A percentile compares a stretch with the other conserved stretches of the same genome.
Evolutionary conservation across 2,797 vertebrate species (phyloP).

Genomic region (Denticeps clupeoides): DNA sequence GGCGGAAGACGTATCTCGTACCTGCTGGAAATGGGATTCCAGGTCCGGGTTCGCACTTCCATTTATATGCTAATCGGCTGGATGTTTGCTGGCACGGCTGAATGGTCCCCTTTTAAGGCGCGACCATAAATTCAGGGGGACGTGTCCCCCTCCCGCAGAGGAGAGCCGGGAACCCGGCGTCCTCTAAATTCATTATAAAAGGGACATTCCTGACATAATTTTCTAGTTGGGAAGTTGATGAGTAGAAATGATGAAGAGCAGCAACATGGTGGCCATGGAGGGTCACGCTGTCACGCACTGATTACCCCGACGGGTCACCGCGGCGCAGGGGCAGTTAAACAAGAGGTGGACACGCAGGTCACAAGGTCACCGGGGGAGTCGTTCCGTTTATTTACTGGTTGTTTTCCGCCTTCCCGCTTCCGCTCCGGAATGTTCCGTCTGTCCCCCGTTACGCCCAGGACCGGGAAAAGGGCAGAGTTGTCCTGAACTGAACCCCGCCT

Average conservation of each 20-base stretch:
- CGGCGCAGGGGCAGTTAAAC: conserved; percentile 24
- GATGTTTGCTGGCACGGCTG: conserved; percentile 35
- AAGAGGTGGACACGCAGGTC: conserved; percentile 23
- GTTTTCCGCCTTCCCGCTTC: conserved; percentile 32
- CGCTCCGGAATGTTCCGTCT: conserved; percentile 40
- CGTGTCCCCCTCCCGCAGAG: too few species aligned
- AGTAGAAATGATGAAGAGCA: conserved; percentile 14
- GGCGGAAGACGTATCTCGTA: too few species aligned
- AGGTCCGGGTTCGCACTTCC: conserved; percentile 30
- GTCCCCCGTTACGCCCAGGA: conserved; percentile 39
- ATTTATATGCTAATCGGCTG: conserved; percentile 57
- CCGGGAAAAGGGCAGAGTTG: conserved; percentile 20
- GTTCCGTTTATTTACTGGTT: not conserved
- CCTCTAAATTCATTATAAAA: conserved; percentile 29
- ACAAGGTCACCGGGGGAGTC: conserved; percentile 13
- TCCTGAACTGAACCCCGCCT: conserved; percentile 50
- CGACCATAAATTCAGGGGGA: conserved; percentile 37
- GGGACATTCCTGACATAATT: conserved; percentile 34
- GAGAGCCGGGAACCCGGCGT: too few species aligned
- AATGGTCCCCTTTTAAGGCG: conserved; percentile 36
- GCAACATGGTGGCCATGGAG: conserved; percentile 13
- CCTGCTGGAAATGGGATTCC: not conserved
- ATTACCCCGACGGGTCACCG: conserved; percentile 36
- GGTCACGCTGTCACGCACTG: conserved; percentile 47
- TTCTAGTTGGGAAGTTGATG: conserved; percentile 10